Evolutionary conservation across 2,113 vertebrate species (phyloP).

Genomic region (Uropsilus gracilis): DNA sequence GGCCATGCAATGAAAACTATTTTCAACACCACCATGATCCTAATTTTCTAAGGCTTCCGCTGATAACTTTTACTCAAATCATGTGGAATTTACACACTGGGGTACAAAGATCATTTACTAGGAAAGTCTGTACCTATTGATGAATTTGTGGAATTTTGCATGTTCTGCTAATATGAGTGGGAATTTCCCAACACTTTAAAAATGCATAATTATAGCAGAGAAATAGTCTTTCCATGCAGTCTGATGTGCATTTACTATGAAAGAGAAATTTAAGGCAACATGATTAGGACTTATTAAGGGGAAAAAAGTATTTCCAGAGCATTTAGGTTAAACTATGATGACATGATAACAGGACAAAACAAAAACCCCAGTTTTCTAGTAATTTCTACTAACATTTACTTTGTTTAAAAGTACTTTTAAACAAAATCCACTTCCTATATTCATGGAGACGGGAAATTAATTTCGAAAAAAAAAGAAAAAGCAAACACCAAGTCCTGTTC

Average conservation of each 20-base stretch:
- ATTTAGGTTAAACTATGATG: background rate
- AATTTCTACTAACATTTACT: background rate
- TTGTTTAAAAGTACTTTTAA: background rate
- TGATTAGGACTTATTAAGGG: background rate
- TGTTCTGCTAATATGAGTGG: background rate
- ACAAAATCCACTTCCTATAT: background rate
- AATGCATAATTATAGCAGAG: background rate
- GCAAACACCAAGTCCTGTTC: accelerated
- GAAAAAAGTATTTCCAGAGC: background rate
- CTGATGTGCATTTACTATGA: background rate
- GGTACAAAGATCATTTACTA: background rate
- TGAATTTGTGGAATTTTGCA: background rate
- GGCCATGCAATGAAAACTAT: background rate
- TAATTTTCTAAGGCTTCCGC: background rate
- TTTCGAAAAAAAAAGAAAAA: background rate
- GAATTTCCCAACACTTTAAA: background rate
- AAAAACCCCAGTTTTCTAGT: background rate
- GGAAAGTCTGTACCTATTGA: background rate
- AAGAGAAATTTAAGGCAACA: background rate
- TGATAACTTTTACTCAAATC: constrained; percentile 38
- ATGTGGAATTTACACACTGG: background rate
- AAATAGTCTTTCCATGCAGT: background rate
- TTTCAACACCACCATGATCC: background rate
- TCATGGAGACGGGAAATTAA: background rate
- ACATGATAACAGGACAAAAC: background rate